Evolutionary conservation across 2,888 invertebrate species (phyloP).

Genomic region (Megaustenia siamemsis): DNA sequence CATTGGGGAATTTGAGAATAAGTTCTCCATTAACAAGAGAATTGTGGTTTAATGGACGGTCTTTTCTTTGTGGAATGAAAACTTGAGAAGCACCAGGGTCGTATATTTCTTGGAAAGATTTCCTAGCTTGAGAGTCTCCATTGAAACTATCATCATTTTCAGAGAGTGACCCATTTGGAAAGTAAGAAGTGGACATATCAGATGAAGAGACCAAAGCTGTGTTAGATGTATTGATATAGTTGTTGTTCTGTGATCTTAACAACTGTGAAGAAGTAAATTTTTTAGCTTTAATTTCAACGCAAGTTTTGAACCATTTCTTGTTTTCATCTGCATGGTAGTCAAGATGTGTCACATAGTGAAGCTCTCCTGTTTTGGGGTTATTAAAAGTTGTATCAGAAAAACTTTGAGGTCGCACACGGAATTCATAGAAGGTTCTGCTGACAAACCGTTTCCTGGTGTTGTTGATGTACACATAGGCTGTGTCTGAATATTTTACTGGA

Average conservation of each 20-base stretch:
- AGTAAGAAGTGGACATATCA: background rate
- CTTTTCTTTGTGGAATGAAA: conserved; percentile 61
- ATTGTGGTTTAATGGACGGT: background rate
- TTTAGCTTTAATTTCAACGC: conserved; percentile 73
- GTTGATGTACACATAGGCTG: conserved; percentile 67
- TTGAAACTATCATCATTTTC: conserved; percentile 8
- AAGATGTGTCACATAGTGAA: conserved; percentile 66
- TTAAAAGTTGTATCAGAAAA: conserved; percentile 70
- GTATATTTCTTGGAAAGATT: conserved; percentile 42
- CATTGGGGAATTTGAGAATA: conserved; percentile 19
- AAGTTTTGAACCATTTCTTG: conserved; percentile 73
- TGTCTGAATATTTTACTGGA: conserved; percentile 64
- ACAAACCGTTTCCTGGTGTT: conserved; percentile 68
- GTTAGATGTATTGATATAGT: conserved; percentile 33
- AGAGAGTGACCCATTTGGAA: conserved; percentile 43
- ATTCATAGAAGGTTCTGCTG: conserved; percentile 70
- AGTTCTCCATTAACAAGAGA: conserved; percentile 35
- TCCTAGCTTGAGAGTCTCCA: background rate
- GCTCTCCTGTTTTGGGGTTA: conserved; percentile 66
- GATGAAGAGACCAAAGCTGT: background rate
- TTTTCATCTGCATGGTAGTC: conserved; percentile 73
- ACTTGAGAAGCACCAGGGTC: conserved; percentile 70
- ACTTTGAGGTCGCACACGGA: conserved; percentile 66
- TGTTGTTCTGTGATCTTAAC: conserved; percentile 37
- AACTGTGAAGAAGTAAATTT: conserved; percentile 66